phyloP scores from a whole-genome alignment of 1,140 invertebrate species.

The Oryzaephilus surinamensis region DNA sequence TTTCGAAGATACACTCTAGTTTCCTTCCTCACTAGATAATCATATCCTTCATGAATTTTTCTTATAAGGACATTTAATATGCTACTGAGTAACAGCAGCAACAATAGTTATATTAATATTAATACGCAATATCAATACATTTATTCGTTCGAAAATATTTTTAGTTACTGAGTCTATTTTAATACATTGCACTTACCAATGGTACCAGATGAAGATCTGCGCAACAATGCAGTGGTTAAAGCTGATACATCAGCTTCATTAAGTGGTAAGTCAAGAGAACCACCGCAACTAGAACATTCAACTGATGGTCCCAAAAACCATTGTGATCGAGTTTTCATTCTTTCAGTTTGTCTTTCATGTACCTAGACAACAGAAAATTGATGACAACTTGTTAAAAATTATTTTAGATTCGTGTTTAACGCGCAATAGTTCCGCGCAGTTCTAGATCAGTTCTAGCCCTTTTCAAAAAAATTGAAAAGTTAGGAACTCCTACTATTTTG shows the following conservation, averaged over 20 bases:
- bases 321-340: constrained; percentile 87
- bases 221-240: constrained; percentile 28
- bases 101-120: too few relatives aligned
- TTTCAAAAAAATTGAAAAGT: neutral
- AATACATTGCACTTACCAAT: too few relatives aligned
- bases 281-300: constrained; percentile 42
- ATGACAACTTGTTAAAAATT: too few relatives aligned
- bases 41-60: too few relatives aligned
- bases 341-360: constrained; percentile 83
- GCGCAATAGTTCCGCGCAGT: neutral
- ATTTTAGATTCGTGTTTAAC: neutral
- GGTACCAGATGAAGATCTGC: constrained; percentile 34
- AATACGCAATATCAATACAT: too few relatives aligned
- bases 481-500: neutral
- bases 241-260: constrained; percentile 42
- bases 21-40: too few relatives aligned
- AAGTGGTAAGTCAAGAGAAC: constrained; percentile 40
- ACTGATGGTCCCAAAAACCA: constrained; percentile 79
- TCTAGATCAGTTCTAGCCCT: neutral
- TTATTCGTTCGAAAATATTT: too few relatives aligned
- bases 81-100: too few relatives aligned
- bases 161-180: neutral
- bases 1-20: too few relatives aligned
- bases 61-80: too few relatives aligned
- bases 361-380: too few relatives aligned